A percentile compares a stretch with the other conserved stretches of the same genome.
phyloP scores from a whole-genome alignment of 1,140 invertebrate species.

The Drosophila simulans region DNA sequence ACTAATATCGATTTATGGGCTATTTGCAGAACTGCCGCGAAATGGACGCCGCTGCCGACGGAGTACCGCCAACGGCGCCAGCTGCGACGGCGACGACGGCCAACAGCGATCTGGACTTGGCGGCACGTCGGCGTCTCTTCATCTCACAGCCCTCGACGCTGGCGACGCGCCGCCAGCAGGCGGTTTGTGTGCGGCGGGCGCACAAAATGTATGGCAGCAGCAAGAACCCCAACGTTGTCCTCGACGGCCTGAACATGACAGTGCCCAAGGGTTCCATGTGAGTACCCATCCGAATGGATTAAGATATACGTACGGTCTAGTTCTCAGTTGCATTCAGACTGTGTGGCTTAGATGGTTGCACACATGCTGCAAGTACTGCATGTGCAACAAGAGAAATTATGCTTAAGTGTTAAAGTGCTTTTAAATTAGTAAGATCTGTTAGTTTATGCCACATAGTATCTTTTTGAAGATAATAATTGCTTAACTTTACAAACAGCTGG shows the following conservation, averaged over 20 bases:
- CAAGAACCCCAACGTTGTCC: conserved; percentile 92
- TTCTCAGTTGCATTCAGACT: neutral
- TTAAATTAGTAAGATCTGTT: neutral
- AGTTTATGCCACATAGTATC: no score
- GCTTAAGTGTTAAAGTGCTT: neutral
- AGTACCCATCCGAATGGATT: conserved; percentile 85
- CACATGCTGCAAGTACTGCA: neutral
- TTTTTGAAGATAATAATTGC: neutral
- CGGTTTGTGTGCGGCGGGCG: conserved; percentile 92
- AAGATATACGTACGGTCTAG: neutral
- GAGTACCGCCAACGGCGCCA: conserved; percentile 73
- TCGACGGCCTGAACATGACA: conserved; percentile 95
- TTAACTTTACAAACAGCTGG: neutral
- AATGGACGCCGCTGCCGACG: conserved; percentile 82
- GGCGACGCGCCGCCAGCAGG: conserved; percentile 90
- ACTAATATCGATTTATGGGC: conserved; percentile 52
- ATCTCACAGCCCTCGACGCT: conserved; percentile 90
- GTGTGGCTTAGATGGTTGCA: neutral
- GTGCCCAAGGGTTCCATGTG: conserved; percentile 96
- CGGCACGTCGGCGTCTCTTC: conserved; percentile 84
- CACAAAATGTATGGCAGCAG: conserved; percentile 94
- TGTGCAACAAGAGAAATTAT: neutral
- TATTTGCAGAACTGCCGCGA: conserved; percentile 54
- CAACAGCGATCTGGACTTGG: conserved; percentile 75
- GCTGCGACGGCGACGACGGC: conserved; percentile 54